These are phyloP conservation scores for Serripes groenlandicus DNA, from an alignment of 2,888 invertebrate genomes.

Conservation along the genomic window DNA sequence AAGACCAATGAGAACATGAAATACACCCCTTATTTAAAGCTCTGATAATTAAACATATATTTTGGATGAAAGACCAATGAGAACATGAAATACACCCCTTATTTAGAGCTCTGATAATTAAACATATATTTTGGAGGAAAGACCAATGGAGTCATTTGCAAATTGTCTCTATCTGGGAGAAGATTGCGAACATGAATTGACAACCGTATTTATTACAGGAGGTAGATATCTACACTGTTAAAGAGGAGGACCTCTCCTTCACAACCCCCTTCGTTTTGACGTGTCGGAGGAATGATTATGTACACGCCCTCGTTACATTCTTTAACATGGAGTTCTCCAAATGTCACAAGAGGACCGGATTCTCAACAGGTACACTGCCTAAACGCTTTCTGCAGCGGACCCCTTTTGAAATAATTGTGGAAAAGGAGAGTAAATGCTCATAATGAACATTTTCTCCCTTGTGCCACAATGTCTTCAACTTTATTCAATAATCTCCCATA, in stretches of 20 bases:
- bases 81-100: no score
- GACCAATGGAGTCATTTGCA: no score
- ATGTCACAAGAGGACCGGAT: constrained; percentile 99
- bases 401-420: background rate
- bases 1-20: no score
- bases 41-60: no score
- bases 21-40: no score
- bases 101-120: no score
- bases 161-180: no score
- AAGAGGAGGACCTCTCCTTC: constrained; percentile 97
- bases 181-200: no score
- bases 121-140: no score
- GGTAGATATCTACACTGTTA: constrained; percentile 99
- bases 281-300: constrained; percentile 95
- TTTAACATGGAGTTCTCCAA: constrained; percentile 99
- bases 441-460: background rate
- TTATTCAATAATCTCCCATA: no score
- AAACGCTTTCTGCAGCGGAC: background rate
- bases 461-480: background rate
- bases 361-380: constrained; percentile 91
- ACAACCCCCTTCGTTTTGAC: constrained; percentile 90
- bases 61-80: no score
- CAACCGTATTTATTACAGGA: no score
- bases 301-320: constrained; percentile 99
- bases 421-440: constrained; percentile 1